Percentiles rank a stretch among this genome's conserved stretches.
phyloP scores from a whole-genome alignment of 2,888 invertebrate species.

The Frankliniella intonsa region DNA sequence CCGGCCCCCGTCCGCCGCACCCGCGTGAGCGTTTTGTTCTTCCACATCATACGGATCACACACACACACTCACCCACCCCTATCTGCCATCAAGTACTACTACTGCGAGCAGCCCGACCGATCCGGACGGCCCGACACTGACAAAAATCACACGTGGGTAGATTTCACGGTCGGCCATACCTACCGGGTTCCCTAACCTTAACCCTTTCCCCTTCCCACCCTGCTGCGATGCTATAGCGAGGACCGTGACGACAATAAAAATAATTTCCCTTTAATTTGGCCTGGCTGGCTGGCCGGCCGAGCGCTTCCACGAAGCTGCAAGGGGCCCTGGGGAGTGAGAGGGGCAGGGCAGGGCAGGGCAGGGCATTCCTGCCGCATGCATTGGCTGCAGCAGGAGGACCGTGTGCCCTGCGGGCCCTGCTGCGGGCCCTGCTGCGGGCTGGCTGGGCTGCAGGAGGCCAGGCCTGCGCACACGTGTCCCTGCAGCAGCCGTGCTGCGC shows the following conservation, averaged over 20 bases:
- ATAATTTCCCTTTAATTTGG: slow-evolving; percentile 17
- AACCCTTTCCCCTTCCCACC: too few relatives aligned
- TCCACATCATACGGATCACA: too few relatives aligned
- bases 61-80: too few relatives aligned
- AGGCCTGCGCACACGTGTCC: not conserved
- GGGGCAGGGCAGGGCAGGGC: not conserved
- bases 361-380: slow-evolving; percentile 13
- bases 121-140: too few relatives aligned
- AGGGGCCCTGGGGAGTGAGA: not conserved
- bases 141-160: too few relatives aligned
- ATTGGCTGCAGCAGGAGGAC: not conserved
- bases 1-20: too few relatives aligned
- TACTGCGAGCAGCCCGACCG: too few relatives aligned
- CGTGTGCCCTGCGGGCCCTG: not conserved
- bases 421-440: not conserved
- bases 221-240: too few relatives aligned
- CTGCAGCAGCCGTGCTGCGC: not conserved
- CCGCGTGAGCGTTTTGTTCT: too few relatives aligned
- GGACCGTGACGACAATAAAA: not conserved
- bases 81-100: too few relatives aligned
- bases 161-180: too few relatives aligned
- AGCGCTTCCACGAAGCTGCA: slow-evolving; percentile 19
- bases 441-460: not conserved
- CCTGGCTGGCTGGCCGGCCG: not conserved
- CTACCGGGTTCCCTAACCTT: too few relatives aligned